A percentile compares a stretch with the other conserved stretches of the same genome.
phyloP scores from a whole-genome alignment of 1,140 invertebrate species.

The Doryteuthis pealeii region DNA sequence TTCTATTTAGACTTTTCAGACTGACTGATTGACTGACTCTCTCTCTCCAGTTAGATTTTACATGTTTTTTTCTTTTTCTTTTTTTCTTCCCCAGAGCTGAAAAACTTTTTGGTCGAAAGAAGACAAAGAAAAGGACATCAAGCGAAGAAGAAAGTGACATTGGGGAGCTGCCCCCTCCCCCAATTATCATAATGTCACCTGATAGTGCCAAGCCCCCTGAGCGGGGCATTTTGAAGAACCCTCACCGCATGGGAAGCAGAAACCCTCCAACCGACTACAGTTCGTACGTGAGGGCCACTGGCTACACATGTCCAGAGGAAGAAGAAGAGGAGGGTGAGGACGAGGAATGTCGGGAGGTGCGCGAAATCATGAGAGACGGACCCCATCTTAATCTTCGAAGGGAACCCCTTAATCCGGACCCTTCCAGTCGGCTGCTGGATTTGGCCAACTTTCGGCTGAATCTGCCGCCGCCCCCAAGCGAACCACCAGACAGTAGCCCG shows the following conservation, averaged over 20 bases:
- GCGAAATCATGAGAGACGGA: conserved; percentile 45
- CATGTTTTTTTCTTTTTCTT: no score
- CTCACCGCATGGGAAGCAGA: conserved; percentile 13
- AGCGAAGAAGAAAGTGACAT: conserved; percentile 54
- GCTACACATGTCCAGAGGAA: conserved; percentile 23
- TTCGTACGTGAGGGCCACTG: conserved; percentile 1
- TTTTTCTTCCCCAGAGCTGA: conserved; percentile 19
- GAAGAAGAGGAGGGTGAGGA: conserved; percentile 50
- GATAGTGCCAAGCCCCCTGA: conserved; percentile 47
- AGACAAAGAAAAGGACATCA: conserved; percentile 34
- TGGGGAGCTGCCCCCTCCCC: conserved; percentile 49
- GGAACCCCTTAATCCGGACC: conserved; percentile 18
- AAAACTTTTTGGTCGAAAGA: conserved; percentile 28
- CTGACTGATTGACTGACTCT: no score
- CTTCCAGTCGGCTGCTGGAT: conserved; percentile 1
- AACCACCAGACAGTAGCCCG: conserved; percentile 19
- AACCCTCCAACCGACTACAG: conserved; percentile 7
- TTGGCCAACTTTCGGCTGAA: conserved; percentile 4
- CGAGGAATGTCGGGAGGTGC: conserved; percentile 46
- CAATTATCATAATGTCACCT: conserved; percentile 50
- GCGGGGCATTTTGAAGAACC: conserved; percentile 49
- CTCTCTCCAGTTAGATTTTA: no score
- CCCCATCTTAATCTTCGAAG: conserved; percentile 23
- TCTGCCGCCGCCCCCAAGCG: conserved; percentile 13
- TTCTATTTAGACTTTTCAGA: no score